phyloP scores from a whole-genome alignment of 2,888 invertebrate species.

The Autographa gamma region DNA sequence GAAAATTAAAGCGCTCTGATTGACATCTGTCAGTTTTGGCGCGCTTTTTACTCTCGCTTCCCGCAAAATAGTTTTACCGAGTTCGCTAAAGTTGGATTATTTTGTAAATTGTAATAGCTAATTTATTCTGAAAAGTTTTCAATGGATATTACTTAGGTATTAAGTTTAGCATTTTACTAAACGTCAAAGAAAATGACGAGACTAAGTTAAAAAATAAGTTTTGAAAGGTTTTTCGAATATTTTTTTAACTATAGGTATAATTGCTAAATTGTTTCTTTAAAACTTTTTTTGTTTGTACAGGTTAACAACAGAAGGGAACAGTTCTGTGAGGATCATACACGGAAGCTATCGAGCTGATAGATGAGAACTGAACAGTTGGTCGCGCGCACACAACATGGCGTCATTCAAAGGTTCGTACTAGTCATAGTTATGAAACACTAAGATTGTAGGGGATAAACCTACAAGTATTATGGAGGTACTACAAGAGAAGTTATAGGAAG shows the following conservation, averaged over 20 bases:
- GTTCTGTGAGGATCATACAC: slow-evolving; percentile 32
- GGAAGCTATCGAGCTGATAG: slow-evolving; percentile 46
- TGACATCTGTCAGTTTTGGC: slow-evolving; percentile 46
- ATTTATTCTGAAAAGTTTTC: not conserved
- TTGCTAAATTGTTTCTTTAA: not conserved
- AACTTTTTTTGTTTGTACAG: slow-evolving; percentile 47
- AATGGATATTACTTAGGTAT: not conserved
- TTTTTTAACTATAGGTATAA: too few relatives aligned
- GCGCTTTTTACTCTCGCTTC: slow-evolving; percentile 15
- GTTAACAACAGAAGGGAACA: slow-evolving; percentile 43
- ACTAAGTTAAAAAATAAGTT: too few relatives aligned
- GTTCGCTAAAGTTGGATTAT: not conserved
- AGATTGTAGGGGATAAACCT: too few relatives aligned
- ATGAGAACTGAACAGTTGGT: slow-evolving; percentile 61
- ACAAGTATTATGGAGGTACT: too few relatives aligned
- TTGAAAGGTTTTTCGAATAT: too few relatives aligned
- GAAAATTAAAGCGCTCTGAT: slow-evolving; percentile 50
- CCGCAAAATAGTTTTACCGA: slow-evolving; percentile 18
- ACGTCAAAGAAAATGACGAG: not conserved
- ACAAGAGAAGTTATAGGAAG: too few relatives aligned
- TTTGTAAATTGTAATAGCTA: not conserved
- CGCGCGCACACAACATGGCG: slow-evolving; percentile 61
- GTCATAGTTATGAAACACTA: too few relatives aligned
- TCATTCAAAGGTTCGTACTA: slow-evolving; percentile 66
- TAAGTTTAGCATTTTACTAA: not conserved